Evolutionary conservation across 2,888 invertebrate species (phyloP).

Genomic region (Bimastos eiseni): DNA sequence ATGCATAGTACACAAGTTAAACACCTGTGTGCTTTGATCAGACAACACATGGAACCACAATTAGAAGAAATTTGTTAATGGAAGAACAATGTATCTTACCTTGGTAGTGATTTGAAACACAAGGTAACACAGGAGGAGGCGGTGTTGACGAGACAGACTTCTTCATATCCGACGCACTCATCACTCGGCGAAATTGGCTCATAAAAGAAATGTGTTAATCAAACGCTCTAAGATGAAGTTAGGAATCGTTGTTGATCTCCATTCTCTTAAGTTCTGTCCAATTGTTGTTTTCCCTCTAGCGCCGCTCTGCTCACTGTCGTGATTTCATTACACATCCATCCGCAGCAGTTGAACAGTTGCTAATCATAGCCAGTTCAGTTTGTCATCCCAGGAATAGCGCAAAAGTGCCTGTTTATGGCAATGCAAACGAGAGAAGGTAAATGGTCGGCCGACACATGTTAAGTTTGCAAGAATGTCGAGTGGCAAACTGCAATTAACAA

Average conservation of each 20-base stretch:
- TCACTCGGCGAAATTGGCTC: background rate
- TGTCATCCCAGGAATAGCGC: background rate
- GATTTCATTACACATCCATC: background rate
- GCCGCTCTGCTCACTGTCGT: background rate
- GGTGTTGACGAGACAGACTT: background rate
- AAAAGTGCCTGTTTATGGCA: background rate
- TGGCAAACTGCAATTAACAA: conserved; percentile 15
- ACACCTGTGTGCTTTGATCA: too few relatives aligned
- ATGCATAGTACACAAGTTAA: background rate
- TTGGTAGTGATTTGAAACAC: conserved; percentile 22
- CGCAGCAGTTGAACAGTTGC: background rate
- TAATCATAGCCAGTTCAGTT: background rate
- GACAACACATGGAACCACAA: too few relatives aligned
- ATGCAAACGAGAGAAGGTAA: background rate
- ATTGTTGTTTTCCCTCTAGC: background rate
- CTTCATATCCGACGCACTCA: conserved; percentile 20
- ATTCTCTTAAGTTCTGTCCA: background rate
- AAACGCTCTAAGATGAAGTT: background rate
- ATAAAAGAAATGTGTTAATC: background rate
- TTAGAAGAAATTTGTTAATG: background rate
- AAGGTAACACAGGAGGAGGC: conserved; percentile 19
- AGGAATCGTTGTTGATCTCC: background rate
- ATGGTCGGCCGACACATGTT: background rate
- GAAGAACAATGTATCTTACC: conserved; percentile 15
- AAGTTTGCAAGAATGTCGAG: background rate